Evolutionary conservation across 2,888 invertebrate species (phyloP).

Genomic region (Teleogryllus oceanicus): DNA sequence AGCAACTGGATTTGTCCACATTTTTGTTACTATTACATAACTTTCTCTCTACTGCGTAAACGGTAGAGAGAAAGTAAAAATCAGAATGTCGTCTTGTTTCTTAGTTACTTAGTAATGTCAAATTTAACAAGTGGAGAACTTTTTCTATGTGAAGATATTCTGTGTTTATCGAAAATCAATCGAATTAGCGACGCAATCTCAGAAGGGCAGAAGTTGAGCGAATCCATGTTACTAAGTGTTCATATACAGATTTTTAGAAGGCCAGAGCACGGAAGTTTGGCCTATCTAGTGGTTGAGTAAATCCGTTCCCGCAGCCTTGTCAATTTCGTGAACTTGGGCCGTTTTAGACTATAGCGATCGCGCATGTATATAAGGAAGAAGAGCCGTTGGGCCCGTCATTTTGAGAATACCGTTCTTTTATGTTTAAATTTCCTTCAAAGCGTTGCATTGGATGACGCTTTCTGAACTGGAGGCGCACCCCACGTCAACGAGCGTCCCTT

Average conservation of each 20-base stretch:
- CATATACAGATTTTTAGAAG: not conserved
- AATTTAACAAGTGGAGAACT: no score
- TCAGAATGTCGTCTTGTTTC: no score
- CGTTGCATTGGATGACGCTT: not conserved
- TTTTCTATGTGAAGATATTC: no score
- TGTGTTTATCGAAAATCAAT: not conserved
- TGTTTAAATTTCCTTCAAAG: slow-evolving; percentile 2
- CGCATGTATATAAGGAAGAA: not conserved
- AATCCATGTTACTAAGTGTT: not conserved
- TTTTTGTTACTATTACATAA: no score
- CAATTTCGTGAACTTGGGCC: not conserved
- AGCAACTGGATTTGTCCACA: no score
- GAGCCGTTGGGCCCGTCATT: not conserved
- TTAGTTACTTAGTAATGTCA: no score
- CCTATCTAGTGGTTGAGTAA: not conserved
- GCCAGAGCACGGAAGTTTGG: not conserved
- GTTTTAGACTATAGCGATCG: not conserved
- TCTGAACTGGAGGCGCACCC: not conserved
- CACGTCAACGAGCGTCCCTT: no score
- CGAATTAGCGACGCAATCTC: not conserved
- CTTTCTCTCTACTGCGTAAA: no score
- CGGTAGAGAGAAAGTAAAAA: no score
- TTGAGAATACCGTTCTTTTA: not conserved
- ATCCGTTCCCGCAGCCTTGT: not conserved
- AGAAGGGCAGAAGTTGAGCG: not conserved